phyloP scores from a whole-genome alignment of 30 jellyfish, hydroid and myxozoan genomes.

The Rhopilema esculentum region DNA sequence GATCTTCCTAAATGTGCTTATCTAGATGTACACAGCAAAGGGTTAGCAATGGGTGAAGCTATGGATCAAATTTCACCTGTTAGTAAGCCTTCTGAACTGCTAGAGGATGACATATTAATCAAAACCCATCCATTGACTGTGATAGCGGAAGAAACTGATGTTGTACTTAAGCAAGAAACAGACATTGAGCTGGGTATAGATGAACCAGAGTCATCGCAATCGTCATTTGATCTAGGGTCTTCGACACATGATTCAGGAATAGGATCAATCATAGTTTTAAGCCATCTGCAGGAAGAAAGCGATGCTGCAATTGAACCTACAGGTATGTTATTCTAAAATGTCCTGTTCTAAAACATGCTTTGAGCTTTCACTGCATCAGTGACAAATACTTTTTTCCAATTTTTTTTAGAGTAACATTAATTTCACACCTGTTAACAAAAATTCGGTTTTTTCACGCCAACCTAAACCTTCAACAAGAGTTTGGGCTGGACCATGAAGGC shows the following conservation, averaged over 20 bases:
- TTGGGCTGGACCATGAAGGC: no score
- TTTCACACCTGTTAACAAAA: no score
- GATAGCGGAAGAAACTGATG: constrained; percentile 51
- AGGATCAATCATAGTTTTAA: neutral
- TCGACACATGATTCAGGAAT: constrained; percentile 25
- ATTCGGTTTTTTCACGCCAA: no score
- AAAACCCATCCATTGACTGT: constrained; percentile 35
- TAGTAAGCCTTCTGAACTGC: constrained; percentile 2
- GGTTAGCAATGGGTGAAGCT: constrained; percentile 10
- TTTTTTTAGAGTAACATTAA: no score
- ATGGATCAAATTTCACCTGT: constrained; percentile 8
- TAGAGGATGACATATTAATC: neutral
- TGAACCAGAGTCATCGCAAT: neutral
- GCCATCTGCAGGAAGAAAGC: neutral
- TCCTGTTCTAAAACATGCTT: no score
- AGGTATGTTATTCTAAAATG: neutral
- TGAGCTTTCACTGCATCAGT: no score
- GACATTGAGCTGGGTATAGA: neutral
- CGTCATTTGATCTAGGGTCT: neutral
- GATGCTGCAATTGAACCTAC: neutral
- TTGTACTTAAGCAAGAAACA: neutral
- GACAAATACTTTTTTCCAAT: no score
- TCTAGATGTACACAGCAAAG: neutral
- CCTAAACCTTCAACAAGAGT: no score
- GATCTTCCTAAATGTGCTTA: constrained; percentile 14